Conservation (phyloP, 2,797 vertebrate species). For the Phoxinus dragarum region DNA sequence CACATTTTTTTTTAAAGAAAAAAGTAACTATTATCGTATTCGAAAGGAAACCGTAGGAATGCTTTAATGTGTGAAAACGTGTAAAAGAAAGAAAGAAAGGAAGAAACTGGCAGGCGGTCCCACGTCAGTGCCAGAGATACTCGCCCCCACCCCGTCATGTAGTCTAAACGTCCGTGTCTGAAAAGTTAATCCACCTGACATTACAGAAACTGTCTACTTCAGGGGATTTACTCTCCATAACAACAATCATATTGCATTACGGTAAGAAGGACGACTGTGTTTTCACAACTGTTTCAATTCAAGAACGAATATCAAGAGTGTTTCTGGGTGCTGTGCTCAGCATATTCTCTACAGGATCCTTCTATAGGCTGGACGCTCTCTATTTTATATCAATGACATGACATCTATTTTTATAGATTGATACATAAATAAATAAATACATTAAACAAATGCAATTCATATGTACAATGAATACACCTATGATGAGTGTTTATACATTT, state of each 20-base stretch:
- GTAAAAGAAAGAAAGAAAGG: constrained; percentile 7
- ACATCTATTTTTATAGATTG: background rate
- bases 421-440: background rate
- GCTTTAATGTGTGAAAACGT: constrained; percentile 43
- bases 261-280: constrained; percentile 52
- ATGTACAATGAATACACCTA: background rate
- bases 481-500: background rate
- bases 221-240: constrained; percentile 55
- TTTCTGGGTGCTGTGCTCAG: constrained; percentile 13
- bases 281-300: constrained; percentile 66
- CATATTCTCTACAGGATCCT: constrained; percentile 32
- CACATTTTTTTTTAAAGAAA: constrained; percentile 16
- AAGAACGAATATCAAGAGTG: constrained; percentile 20
- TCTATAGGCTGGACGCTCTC: background rate
- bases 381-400: background rate
- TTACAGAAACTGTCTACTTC: constrained; percentile 49
- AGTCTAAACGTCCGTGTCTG: constrained; percentile 56
- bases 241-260: constrained; percentile 55
- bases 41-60: constrained; percentile 58
- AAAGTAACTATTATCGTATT: constrained; percentile 37
- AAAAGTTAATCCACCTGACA: constrained; percentile 38
- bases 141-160: constrained; percentile 41
- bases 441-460: background rate
- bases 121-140: constrained; percentile 37
- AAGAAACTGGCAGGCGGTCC: constrained; percentile 44